Conservation (phyloP, 2,113 vertebrate genomes). For the Syngnathus typhle region DNA sequence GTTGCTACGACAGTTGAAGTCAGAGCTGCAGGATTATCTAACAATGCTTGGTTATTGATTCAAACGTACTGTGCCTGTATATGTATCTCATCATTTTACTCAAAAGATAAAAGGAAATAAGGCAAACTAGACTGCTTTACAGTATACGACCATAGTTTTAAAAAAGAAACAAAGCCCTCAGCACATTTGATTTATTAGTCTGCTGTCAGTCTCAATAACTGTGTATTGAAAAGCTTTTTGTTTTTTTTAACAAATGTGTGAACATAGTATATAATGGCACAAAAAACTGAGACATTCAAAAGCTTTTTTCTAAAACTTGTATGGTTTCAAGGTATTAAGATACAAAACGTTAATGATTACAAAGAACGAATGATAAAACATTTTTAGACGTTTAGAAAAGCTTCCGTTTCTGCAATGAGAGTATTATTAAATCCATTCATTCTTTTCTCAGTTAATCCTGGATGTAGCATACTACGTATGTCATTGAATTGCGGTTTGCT, state of each 20-base stretch:
- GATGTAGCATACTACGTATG: neutral
- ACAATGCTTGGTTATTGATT: neutral
- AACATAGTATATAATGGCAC: neutral
- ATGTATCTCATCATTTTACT: neutral
- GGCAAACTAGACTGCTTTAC: neutral
- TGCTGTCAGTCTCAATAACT: neutral
- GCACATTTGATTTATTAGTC: neutral
- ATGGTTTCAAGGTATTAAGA: neutral
- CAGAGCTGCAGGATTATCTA: conserved; percentile 20
- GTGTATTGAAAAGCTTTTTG: neutral
- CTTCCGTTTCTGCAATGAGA: neutral
- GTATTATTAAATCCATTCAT: neutral
- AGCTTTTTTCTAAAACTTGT: neutral
- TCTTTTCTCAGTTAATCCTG: neutral
- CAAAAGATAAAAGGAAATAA: neutral
- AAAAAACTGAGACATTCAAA: neutral
- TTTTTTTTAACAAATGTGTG: neutral
- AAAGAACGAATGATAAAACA: neutral
- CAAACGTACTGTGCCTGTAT: neutral
- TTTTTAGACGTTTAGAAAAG: neutral
- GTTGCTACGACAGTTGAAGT: conserved; percentile 28
- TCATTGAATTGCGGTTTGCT: too few species aligned
- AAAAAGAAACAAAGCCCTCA: neutral
- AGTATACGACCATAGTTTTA: neutral
- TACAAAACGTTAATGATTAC: neutral